Percentiles rank a stretch among this genome's conserved stretches.
These are phyloP conservation scores for Hemibagrus guttatus DNA, from an alignment of 2,797 vertebrate species.

Conservation along the genomic window DNA sequence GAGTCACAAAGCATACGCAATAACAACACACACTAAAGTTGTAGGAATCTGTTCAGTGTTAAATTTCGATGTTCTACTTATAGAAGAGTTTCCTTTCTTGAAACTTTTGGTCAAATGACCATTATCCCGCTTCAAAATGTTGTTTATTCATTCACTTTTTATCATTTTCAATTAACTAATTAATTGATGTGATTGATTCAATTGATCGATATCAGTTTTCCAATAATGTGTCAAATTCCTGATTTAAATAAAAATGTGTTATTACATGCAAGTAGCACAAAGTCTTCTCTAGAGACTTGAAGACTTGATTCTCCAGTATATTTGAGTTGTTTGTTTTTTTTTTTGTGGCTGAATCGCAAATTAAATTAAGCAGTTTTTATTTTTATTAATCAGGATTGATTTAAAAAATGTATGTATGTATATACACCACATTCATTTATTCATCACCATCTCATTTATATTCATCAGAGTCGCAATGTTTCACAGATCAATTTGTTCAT, in stretches of 20 bases:
- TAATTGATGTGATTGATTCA: too few species aligned
- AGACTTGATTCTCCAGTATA: not conserved
- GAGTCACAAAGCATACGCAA: slow-evolving; percentile 49
- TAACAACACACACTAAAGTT: not conserved
- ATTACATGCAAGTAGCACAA: not conserved
- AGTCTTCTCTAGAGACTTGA: not conserved
- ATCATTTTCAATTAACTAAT: too few species aligned
- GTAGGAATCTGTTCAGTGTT: not conserved
- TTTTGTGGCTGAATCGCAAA: not conserved
- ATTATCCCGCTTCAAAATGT: not conserved
- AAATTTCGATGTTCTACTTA: not conserved
- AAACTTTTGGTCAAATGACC: not conserved
- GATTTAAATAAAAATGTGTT: not conserved
- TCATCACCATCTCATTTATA: not conserved
- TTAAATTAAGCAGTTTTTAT: not conserved
- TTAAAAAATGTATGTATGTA: not conserved
- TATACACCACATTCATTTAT: not conserved
- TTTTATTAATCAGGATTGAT: not conserved
- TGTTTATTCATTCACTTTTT: too few species aligned
- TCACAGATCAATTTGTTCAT: not conserved
- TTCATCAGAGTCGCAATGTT: not conserved
- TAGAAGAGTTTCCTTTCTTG: not conserved
- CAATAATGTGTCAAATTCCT: not conserved
- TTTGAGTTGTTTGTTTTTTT: too few species aligned
- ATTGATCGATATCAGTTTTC: not conserved